Percentiles rank a stretch among this genome's conserved stretches.
These are phyloP conservation scores for Oncorhynchus masou DNA, from an alignment of 2,113 vertebrate genomes.

Conservation along the genomic window DNA sequence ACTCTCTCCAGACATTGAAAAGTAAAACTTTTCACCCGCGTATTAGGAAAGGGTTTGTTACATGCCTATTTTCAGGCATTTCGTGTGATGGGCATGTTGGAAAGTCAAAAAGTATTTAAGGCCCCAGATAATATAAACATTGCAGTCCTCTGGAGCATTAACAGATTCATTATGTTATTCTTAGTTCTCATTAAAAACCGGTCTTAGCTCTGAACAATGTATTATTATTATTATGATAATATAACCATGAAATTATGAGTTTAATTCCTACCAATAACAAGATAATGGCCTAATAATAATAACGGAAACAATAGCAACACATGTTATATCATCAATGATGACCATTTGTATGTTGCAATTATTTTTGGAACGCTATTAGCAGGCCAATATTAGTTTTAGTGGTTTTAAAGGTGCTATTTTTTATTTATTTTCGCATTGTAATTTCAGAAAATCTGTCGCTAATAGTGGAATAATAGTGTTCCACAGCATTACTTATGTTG, in stretches of 20 bases:
- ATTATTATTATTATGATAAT: not conserved
- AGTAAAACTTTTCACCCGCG: not conserved
- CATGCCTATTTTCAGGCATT: not conserved
- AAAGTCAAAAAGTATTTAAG: not conserved
- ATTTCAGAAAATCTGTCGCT: too few relatives aligned
- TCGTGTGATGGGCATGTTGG: not conserved
- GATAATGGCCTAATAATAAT: not conserved
- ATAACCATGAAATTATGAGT: not conserved
- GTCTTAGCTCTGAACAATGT: not conserved
- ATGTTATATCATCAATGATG: not conserved
- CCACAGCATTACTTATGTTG: too few relatives aligned
- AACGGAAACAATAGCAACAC: not conserved
- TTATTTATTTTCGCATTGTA: too few relatives aligned
- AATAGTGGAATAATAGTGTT: too few relatives aligned
- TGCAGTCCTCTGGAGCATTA: not conserved
- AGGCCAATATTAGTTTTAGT: too few relatives aligned
- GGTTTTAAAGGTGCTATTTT: too few relatives aligned
- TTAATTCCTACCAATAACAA: not conserved
- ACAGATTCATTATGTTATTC: not conserved
- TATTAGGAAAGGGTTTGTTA: not conserved
- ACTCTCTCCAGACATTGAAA: constrained; percentile 2
- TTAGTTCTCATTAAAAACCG: not conserved
- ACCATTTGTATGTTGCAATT: not conserved
- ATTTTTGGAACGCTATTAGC: too few relatives aligned
- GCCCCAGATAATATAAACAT: not conserved